Conservation (phyloP, 2,888 invertebrate species). For the Reticulitermes lucifugus region DNA sequence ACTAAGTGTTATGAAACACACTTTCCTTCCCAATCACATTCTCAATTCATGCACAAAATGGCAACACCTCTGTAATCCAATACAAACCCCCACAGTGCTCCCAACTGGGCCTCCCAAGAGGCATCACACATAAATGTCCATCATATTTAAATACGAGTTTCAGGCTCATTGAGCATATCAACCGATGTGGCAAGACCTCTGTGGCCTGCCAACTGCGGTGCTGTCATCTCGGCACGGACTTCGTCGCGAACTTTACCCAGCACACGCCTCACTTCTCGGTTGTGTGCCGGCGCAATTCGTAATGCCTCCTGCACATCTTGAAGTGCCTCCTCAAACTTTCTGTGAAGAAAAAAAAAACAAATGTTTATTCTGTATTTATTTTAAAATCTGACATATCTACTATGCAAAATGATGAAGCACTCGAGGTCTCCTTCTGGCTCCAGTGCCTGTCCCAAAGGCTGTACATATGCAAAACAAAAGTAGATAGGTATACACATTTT, state of each 20-base stretch:
- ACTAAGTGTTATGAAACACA: not conserved
- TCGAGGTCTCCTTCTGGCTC: too few species aligned
- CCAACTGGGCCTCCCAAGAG: not conserved
- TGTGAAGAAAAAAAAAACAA: constrained; percentile 57
- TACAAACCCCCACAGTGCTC: not conserved
- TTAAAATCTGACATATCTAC: not conserved
- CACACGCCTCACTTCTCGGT: constrained; percentile 78
- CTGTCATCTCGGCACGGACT: constrained; percentile 61
- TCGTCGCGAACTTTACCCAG: constrained; percentile 82
- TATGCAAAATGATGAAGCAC: too few species aligned
- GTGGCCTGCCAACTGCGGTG: constrained; percentile 40
- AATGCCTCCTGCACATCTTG: constrained; percentile 86
- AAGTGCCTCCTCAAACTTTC: constrained; percentile 78
- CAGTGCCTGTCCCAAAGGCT: too few species aligned
- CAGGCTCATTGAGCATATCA: constrained; percentile 50
- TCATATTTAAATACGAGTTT: constrained; percentile 38
- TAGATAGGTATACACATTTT: too few species aligned
- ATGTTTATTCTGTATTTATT: not conserved
- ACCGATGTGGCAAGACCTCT: constrained; percentile 49
- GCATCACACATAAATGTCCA: not conserved
- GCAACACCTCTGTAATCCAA: not conserved
- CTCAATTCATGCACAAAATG: not conserved
- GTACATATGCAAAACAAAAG: too few species aligned
- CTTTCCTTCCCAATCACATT: not conserved
- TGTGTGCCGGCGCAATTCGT: constrained; percentile 77